These are phyloP conservation scores for Adelognathus sp. DNA, from an alignment of 2,888 invertebrate species.

Conservation along the genomic window DNA sequence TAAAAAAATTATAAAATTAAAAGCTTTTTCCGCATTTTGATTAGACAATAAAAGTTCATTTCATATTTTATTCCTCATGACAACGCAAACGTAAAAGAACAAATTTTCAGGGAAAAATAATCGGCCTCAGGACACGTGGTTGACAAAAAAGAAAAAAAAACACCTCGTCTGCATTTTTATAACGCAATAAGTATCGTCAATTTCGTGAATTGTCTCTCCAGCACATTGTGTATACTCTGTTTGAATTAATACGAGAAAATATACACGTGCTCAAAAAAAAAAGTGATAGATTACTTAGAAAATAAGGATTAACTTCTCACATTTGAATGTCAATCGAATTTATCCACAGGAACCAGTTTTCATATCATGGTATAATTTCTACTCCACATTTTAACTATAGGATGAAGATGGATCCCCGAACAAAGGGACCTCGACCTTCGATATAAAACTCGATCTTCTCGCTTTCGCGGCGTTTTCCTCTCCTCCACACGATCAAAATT, in stretches of 20 bases:
- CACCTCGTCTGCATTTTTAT: neutral
- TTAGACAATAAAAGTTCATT: no score
- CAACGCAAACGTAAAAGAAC: neutral
- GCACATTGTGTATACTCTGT: neutral
- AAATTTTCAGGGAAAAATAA: neutral
- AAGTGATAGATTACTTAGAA: neutral
- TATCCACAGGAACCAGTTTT: no score
- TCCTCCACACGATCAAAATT: neutral
- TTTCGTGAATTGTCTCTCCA: neutral
- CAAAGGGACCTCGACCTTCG: neutral
- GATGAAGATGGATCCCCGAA: neutral
- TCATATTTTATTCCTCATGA: no score
- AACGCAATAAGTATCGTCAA: neutral
- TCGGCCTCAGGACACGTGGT: neutral
- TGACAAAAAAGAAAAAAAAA: neutral
- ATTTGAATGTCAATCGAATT: no score
- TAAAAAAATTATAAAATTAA: no score
- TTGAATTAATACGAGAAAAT: neutral
- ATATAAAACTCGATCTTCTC: neutral
- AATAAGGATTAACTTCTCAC: neutral
- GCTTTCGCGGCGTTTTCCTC: neutral
- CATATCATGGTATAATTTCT: neutral
- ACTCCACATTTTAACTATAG: neutral
- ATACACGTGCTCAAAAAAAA: no score
- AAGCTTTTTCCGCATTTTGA: no score